Evolutionary conservation across 2,797 vertebrate species (phyloP), one percentile per base, ranked within the genome.

Genomic region (Molossus molossus): DNA sequence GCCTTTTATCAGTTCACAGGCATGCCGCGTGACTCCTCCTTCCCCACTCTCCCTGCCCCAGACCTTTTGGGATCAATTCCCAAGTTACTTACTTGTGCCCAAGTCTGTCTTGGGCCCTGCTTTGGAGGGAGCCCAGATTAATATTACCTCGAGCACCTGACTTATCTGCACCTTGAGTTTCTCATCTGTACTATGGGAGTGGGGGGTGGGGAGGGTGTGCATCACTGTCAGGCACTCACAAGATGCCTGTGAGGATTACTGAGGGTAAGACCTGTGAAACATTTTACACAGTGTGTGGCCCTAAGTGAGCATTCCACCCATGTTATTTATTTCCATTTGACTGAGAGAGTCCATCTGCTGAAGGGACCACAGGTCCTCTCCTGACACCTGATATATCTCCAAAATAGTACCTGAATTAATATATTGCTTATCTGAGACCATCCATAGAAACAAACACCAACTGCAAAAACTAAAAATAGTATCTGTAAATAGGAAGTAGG

Each of bases 301-400:
- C 0, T 9, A 27, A 60, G 55, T 1, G 2, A 9, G 3, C 3
- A 9, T 21, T 48, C 58, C 0, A 3, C 27, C 17, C 14, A 18
- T 0, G 18, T 67, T 33, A 5, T 6, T 9, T 40, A 9, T 45
- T 9, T 25, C 60, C 67, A 3, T 62, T 15, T 76, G 21, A 27
- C 6, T 23, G 13, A 58, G 60, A 57, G 53, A 40, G 27, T 21
- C 37, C 48, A 11, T 57, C 55, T 13, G 23, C 27, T 37, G 23
- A 40, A 33, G 50, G 60, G 9, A 37, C 9, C 2, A 3, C 1
- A 6, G 5, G 7, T 3, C 15, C 6, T 73, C 27, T 45, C 11
- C 27, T 5, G 40, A 25, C 33, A 20, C 55, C 33, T 70, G 37
- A 20, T 11, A 45, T 55, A n/a, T 53, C 53, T 40, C 45, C 17